Evolutionary conservation across 2,888 invertebrate species (phyloP), one percentile per base, ranked within the genome.

Genomic region (Catocala nupta): DNA sequence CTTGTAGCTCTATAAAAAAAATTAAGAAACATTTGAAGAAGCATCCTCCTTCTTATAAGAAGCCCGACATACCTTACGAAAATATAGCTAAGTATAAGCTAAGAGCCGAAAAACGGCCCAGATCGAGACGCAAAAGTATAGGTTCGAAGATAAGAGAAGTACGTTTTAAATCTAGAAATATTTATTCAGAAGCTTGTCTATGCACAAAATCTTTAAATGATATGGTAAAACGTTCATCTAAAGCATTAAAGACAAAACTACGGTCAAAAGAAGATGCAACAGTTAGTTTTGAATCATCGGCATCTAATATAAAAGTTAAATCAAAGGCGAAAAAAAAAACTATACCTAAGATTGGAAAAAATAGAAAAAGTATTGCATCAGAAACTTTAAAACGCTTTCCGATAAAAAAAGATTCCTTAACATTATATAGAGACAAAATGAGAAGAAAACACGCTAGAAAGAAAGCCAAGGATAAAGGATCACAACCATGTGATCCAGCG

Each of bases 331-430:
- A 39, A 9, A 39, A 9, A 39, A 39, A 39, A 39, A 1, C 36
- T 39, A 9, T 9, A 3, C 5, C 2, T 39, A 39, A 39, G 9
- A 9, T 39, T 39, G 36, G 36, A 39, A 39, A 39, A 39, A 39
- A 39, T 9, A 39, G 36, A 8, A 39, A 42, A 49, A 48, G 11
- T 11, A 33, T 51, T 34, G 50, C 12, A 11, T 43, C 33, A 5
- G 43, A 51, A 34, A 71, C 57, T 56, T 56, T 73, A 58, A 59
- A 72, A 65, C 70, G 11, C 50, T 80, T 81, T 52, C 75, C 64
- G 54, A 73, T 83, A 44, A 81, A 65, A 74, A 88, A 84, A 68
- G 88, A 89, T 79, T 88, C 87, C 5, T 55, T 87, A 44, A 63
- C 57, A 39, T 67, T 86, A 51, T 83, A 74, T 62, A 80, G 73